Percentiles rank a stretch among this genome's conserved stretches.
phyloP scores from a whole-genome alignment of 2,113 vertebrate species.

The Noctilio leporinus region DNA sequence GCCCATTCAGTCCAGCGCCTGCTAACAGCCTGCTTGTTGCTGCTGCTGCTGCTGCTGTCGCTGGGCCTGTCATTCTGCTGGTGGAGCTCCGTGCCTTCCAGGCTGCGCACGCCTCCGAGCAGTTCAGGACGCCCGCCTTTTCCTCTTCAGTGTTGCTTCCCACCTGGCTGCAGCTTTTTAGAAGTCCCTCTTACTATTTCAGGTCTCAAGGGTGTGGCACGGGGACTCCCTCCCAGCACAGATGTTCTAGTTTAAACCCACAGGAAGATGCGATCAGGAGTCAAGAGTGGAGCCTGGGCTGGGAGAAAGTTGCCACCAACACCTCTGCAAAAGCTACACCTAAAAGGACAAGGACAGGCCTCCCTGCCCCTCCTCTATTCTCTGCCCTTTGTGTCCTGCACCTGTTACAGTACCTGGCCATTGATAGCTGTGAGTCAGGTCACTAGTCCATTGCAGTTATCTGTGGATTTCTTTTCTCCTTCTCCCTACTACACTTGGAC shows the following conservation, averaged over 20 bases:
- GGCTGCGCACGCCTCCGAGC: not conserved
- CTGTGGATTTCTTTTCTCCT: not conserved
- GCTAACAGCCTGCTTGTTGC: not conserved
- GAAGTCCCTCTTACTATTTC: fast-evolving
- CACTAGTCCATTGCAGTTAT: not conserved
- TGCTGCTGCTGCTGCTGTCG: not conserved
- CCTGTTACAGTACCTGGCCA: not conserved
- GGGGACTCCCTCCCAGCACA: not conserved
- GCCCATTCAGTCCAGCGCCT: not conserved
- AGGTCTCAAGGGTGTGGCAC: not conserved
- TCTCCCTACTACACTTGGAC: not conserved
- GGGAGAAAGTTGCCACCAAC: not conserved
- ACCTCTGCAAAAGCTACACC: not conserved
- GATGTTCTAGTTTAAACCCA: not conserved
- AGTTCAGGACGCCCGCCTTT: not conserved
- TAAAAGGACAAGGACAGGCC: not conserved
- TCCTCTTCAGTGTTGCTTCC: not conserved
- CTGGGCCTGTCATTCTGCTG: slow-evolving; percentile 24
- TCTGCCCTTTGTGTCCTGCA: not conserved
- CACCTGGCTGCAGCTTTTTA: not conserved
- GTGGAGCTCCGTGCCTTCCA: slow-evolving; percentile 30
- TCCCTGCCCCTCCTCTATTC: not conserved
- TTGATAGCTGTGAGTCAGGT: not conserved
- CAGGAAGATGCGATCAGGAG: not conserved
- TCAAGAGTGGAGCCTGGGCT: fast-evolving